Evolutionary conservation across 2,113 vertebrate genomes (phyloP).

Genomic region (Crypturellus undulatus): DNA sequence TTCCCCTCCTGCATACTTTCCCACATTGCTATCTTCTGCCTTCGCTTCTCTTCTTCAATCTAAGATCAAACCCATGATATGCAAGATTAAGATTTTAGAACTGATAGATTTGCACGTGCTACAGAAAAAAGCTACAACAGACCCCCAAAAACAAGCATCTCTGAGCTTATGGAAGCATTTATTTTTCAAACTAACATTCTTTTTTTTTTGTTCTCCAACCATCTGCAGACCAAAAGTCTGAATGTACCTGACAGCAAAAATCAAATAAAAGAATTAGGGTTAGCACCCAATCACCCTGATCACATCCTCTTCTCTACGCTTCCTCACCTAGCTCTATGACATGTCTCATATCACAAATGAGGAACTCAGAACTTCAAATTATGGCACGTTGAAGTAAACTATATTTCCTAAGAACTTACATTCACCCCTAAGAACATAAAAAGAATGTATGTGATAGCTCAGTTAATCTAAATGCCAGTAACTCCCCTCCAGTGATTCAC

Average conservation of each 20-base stretch:
- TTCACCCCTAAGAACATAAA: background rate
- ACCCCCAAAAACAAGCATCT: background rate
- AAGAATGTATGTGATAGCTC: background rate
- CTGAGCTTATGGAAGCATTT: background rate
- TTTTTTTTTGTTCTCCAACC: background rate
- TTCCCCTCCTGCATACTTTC: slow-evolving; percentile 91
- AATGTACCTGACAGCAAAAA: background rate
- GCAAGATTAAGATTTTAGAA: background rate
- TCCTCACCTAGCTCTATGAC: background rate
- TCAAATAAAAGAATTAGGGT: background rate
- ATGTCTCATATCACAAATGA: background rate
- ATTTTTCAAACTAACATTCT: background rate
- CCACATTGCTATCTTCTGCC: slow-evolving; percentile 90
- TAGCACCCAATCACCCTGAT: background rate
- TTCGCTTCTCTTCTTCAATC: slow-evolving; percentile 91
- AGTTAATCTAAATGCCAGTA: background rate
- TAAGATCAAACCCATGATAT: slow-evolving; percentile 4
- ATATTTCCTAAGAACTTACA: background rate
- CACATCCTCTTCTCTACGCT: background rate
- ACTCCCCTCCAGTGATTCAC: background rate
- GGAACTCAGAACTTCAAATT: background rate
- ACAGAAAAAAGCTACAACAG: background rate
- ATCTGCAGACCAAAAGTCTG: background rate
- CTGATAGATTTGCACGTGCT: background rate
- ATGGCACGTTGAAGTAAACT: background rate